Conservation (phyloP, 2,113 vertebrate species). For the Leptocoma aspasia region DNA sequence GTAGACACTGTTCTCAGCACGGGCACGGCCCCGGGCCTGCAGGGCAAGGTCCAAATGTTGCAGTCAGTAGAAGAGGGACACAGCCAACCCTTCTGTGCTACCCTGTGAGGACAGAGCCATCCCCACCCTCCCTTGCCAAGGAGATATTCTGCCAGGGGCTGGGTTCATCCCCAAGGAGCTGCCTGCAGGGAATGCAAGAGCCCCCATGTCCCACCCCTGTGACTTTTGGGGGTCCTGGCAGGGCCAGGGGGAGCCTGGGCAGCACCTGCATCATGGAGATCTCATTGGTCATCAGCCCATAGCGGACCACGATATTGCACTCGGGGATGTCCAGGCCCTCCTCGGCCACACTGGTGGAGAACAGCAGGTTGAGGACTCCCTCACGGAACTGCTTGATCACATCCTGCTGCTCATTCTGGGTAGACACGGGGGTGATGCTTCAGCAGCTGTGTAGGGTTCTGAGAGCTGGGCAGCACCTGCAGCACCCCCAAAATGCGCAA, state of each 20-base stretch:
- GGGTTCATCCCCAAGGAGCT: neutral
- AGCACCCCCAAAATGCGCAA: neutral
- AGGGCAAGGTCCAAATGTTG: neutral
- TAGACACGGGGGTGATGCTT: neutral
- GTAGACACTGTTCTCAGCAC: slow-evolving; percentile 82
- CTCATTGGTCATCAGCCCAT: slow-evolving; percentile 92
- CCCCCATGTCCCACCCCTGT: fast-evolving
- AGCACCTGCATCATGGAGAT: slow-evolving; percentile 87
- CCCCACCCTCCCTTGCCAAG: neutral
- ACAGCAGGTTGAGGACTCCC: slow-evolving; percentile 83
- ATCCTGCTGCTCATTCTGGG: slow-evolving; percentile 75
- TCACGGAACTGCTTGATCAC: slow-evolving; percentile 80
- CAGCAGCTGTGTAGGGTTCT: fast-evolving
- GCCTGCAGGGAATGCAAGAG: fast-evolving
- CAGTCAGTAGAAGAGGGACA: neutral
- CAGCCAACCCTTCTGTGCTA: neutral
- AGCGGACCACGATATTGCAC: slow-evolving; percentile 90
- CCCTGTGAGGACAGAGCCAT: fast-evolving
- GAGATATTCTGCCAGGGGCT: neutral
- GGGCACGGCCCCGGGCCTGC: slow-evolving; percentile 88
- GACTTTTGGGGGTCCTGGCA: neutral
- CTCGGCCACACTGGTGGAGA: slow-evolving; percentile 91
- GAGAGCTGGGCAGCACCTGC: fast-evolving
- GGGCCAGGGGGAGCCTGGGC: neutral
- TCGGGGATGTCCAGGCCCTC: slow-evolving; percentile 90